Percentiles rank a stretch among this genome's conserved stretches.
Evolutionary conservation across 1,140 invertebrate species (phyloP).

Genomic region (Drosophila kepulauana): DNA sequence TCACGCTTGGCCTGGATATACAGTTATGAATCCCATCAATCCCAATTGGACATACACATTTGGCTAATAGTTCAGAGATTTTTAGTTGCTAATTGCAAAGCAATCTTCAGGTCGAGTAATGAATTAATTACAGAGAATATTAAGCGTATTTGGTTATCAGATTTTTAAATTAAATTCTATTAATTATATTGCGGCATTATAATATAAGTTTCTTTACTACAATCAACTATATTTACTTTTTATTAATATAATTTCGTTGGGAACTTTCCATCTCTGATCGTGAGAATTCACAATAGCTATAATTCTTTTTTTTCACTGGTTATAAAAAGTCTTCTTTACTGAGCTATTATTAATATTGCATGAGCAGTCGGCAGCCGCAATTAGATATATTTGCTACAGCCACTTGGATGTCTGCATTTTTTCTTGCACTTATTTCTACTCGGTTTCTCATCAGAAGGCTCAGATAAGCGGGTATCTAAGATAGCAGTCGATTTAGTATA

Average conservation of each 20-base stretch:
- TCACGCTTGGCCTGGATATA: neutral
- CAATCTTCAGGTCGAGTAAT: slow-evolving; percentile 7
- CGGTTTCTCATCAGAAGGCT: neutral
- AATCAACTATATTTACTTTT: no score
- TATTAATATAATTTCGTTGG: no score
- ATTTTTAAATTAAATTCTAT: no score
- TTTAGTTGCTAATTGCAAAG: neutral
- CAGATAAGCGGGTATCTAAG: no score
- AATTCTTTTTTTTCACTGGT: neutral
- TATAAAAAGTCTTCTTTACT: neutral
- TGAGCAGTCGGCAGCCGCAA: neutral
- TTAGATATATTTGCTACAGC: neutral
- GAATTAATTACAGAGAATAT: neutral
- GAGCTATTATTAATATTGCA: slow-evolving; percentile 17
- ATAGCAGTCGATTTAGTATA: no score
- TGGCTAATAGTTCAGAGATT: neutral
- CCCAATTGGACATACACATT: neutral
- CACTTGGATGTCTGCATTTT: slow-evolving; percentile 10
- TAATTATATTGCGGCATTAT: no score
- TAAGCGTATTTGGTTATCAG: no score
- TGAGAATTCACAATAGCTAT: no score
- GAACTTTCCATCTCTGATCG: no score
- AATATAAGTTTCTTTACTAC: no score
- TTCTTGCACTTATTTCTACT: no score
- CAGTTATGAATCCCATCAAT: neutral